Percentiles rank a stretch among this genome's conserved stretches.
These are phyloP conservation scores for Alexandromys fortis DNA, from an alignment of 2,113 vertebrate genomes.

Conservation along the genomic window DNA sequence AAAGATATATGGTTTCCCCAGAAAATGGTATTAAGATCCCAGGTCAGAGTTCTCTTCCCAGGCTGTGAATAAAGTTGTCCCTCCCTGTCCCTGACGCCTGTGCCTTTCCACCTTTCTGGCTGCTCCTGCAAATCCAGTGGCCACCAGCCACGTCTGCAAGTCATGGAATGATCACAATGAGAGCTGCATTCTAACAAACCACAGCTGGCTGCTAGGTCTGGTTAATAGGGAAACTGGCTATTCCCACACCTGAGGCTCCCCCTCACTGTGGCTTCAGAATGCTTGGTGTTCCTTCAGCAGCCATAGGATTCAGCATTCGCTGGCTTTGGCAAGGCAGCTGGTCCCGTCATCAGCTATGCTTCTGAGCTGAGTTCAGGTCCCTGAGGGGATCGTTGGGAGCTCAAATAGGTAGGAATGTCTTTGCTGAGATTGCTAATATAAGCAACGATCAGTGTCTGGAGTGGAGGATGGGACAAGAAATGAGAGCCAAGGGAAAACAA, in stretches of 20 bases:
- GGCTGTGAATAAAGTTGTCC: background rate
- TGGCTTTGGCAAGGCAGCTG: slow-evolving; percentile 43
- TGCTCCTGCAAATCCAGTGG: fast-evolving
- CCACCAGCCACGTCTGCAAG: background rate
- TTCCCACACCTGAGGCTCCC: slow-evolving; percentile 46
- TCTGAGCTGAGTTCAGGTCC: background rate
- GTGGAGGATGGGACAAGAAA: background rate
- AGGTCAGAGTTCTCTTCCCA: background rate
- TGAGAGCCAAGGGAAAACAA: background rate
- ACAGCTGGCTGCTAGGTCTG: background rate
- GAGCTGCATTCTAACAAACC: background rate
- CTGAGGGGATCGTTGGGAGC: background rate
- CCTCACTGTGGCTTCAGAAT: background rate
- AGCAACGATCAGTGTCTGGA: background rate
- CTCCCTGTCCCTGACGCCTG: fast-evolving
- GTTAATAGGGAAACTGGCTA: slow-evolving; percentile 7
- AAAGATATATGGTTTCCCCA: background rate
- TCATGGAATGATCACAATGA: background rate
- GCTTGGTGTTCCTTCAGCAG: slow-evolving; percentile 16
- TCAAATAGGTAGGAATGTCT: background rate
- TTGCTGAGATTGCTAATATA: background rate
- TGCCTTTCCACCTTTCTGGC: background rate
- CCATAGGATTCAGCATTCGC: background rate
- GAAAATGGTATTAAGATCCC: background rate
- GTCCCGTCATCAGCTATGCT: slow-evolving; percentile 9